A percentile compares a stretch with the other conserved stretches of the same genome.
phyloP scores from a whole-genome alignment of 2,888 invertebrate species.

The Eugnorisma glareosa region DNA sequence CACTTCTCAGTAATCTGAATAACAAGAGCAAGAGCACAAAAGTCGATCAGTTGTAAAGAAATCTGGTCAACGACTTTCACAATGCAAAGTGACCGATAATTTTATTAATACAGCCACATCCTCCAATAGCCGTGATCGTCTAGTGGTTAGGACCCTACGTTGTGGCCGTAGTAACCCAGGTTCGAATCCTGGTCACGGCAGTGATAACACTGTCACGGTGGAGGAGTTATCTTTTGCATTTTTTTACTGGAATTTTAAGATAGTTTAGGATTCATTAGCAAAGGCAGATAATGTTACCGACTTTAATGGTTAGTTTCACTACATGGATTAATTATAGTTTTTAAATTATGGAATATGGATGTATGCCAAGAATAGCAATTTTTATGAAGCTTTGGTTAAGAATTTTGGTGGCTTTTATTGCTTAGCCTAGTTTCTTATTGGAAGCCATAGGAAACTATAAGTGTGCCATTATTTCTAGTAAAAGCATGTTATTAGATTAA shows the following conservation, averaged over 20 bases:
- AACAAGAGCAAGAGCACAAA: slow-evolving; percentile 20
- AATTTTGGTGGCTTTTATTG: background rate
- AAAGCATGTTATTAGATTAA: background rate
- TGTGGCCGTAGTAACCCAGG: slow-evolving; percentile 93
- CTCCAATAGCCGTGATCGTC: slow-evolving; percentile 89
- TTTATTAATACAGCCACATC: slow-evolving; percentile 36
- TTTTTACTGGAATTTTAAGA: background rate
- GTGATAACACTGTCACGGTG: slow-evolving; percentile 77
- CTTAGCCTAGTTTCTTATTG: background rate
- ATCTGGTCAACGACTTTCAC: slow-evolving; percentile 49
- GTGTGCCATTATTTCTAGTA: background rate
- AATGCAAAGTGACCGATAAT: slow-evolving; percentile 34
- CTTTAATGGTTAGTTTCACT: too few species aligned
- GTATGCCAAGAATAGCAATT: background rate
- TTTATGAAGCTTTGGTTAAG: background rate
- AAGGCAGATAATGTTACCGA: background rate
- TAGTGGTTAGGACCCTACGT: slow-evolving; percentile 94
- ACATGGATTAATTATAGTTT: background rate
- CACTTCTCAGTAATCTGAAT: slow-evolving; percentile 20
- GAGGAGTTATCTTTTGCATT: slow-evolving; percentile 44
- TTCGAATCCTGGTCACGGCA: slow-evolving; percentile 94
- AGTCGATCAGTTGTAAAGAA: slow-evolving; percentile 24
- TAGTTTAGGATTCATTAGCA: background rate
- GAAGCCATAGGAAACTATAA: too few species aligned
- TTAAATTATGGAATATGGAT: background rate